These are phyloP conservation scores for Tupiocoris notatus DNA, from an alignment of 2,888 invertebrate species.

Conservation along the genomic window DNA sequence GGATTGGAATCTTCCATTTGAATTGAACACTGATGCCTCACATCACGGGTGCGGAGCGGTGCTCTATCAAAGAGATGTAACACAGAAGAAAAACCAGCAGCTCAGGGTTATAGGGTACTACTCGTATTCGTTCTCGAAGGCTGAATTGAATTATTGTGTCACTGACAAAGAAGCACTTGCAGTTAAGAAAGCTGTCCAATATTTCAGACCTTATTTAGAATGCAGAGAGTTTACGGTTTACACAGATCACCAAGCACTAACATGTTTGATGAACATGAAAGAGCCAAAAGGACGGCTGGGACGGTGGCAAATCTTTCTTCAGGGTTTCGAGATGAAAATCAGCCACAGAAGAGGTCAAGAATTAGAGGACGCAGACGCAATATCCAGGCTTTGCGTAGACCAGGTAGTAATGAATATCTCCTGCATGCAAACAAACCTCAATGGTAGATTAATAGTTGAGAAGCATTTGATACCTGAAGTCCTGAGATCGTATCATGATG, in stretches of 20 bases:
- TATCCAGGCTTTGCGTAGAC: background rate
- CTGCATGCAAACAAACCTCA: background rate
- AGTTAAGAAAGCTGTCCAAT: too few relatives aligned
- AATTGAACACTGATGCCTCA: slow-evolving; percentile 7
- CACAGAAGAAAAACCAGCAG: background rate
- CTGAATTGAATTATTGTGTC: slow-evolving; percentile 23
- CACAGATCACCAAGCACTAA: slow-evolving; percentile 28
- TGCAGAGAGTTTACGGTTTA: background rate
- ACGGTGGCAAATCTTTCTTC: slow-evolving; percentile 23
- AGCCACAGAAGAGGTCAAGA: slow-evolving; percentile 10
- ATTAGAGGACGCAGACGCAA: background rate
- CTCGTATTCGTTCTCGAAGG: background rate
- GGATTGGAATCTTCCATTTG: too few relatives aligned
- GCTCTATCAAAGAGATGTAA: background rate
- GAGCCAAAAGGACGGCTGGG: slow-evolving; percentile 23
- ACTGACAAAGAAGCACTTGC: slow-evolving; percentile 21
- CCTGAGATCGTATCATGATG: slow-evolving; percentile 9
- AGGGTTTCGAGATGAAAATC: slow-evolving; percentile 4
- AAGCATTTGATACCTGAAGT: background rate
- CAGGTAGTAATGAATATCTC: background rate
- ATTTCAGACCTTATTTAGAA: slow-evolving; percentile 9
- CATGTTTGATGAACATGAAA: slow-evolving; percentile 1
- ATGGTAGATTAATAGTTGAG: background rate
- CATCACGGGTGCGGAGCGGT: slow-evolving; percentile 8
- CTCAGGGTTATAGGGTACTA: slow-evolving; percentile 1